phyloP scores from a whole-genome alignment of 2,113 vertebrate genomes.

The Callocephalon fimbriatum region DNA sequence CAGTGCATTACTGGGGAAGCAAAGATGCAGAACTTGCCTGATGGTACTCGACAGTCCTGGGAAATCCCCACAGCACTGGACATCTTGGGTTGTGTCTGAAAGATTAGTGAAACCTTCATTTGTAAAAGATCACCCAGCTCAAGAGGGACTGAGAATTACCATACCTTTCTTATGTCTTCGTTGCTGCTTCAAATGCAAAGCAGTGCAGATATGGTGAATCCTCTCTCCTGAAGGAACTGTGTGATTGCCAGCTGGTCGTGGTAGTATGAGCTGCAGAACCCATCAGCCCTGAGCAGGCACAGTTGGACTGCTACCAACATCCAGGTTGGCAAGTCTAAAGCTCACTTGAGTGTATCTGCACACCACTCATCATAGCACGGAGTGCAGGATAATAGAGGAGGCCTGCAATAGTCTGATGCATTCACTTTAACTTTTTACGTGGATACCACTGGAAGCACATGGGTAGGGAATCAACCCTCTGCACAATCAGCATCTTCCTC shows the following conservation, averaged over 20 bases:
- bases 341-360: background rate
- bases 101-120: background rate
- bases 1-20: background rate
- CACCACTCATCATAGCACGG: background rate
- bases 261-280: background rate
- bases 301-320: background rate
- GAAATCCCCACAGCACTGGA: background rate
- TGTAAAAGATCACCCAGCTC: background rate
- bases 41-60: background rate
- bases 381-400: background rate
- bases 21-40: background rate
- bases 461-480: background rate
- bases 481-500: background rate
- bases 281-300: background rate
- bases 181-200: background rate
- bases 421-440: background rate
- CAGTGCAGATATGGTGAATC: fast-evolving
- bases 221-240: background rate
- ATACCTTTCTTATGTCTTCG: background rate
- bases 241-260: background rate
- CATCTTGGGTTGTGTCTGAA: background rate
- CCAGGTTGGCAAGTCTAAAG: background rate
- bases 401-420: background rate
- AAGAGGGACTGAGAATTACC: background rate
- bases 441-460: background rate